Percentiles rank a stretch among this genome's conserved stretches.
Evolutionary conservation across 2,113 vertebrate species (phyloP).

Genomic region (Pelecanoides urinatrix): DNA sequence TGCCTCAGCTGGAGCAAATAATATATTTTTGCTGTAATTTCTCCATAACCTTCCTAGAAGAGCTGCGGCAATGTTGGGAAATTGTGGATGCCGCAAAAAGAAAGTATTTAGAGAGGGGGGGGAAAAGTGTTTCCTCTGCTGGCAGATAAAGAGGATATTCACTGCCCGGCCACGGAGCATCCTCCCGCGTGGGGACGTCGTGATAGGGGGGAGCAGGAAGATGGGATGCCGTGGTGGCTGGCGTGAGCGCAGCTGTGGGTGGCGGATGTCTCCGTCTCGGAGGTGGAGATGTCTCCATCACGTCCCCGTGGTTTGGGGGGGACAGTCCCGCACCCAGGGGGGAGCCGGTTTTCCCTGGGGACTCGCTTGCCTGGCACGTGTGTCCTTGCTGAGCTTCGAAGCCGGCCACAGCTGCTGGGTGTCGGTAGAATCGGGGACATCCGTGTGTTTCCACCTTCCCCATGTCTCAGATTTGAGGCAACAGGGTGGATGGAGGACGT

Average conservation of each 20-base stretch:
- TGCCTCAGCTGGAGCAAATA: background rate
- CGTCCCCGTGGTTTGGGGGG: accelerated
- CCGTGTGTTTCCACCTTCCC: background rate
- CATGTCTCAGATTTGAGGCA: background rate
- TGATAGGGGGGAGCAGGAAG: background rate
- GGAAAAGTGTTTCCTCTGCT: constrained; percentile 8
- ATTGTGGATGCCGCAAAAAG: background rate
- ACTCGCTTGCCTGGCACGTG: accelerated
- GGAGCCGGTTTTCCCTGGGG: background rate
- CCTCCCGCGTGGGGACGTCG: accelerated
- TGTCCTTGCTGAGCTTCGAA: background rate
- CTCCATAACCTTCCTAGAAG: background rate
- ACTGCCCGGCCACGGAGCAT: background rate
- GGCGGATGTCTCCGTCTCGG: background rate
- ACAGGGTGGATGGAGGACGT: background rate
- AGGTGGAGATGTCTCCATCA: background rate
- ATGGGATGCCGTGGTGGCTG: background rate
- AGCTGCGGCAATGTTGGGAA: accelerated
- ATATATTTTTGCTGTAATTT: background rate
- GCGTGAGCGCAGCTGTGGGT: background rate
- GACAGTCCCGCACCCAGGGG: accelerated
- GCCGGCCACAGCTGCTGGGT: background rate
- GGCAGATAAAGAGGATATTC: constrained; percentile 9
- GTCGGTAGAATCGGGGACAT: background rate
- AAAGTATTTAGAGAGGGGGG: background rate